Percentiles rank a stretch among this genome's conserved stretches.
Conservation (phyloP, 2,888 invertebrate genomes). For the Nomada fucata region DNA sequence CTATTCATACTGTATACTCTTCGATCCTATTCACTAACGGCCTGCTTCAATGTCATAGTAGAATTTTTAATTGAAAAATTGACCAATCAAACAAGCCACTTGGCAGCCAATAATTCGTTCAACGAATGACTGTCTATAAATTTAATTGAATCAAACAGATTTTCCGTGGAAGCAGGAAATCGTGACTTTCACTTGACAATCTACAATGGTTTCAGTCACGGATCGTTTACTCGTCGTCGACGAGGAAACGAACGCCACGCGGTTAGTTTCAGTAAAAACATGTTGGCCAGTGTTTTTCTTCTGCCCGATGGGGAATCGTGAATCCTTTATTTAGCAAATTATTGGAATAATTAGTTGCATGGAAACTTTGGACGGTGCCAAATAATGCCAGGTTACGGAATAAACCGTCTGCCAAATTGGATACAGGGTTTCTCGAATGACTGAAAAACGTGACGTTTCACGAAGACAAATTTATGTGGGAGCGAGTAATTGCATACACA, state of each 20-base stretch:
- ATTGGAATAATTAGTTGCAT: constrained; percentile 24
- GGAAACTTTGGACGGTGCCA: constrained; percentile 26
- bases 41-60: not conserved
- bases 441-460: not conserved
- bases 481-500: constrained; percentile 5
- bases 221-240: not conserved
- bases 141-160: not conserved
- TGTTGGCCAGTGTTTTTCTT: not conserved
- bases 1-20: not conserved
- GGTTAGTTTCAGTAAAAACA: not conserved
- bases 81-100: too few relatives aligned
- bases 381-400: constrained; percentile 9
- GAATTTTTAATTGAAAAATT: constrained; percentile 2
- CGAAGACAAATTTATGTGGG: not conserved
- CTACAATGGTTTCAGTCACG: not conserved
- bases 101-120: not conserved
- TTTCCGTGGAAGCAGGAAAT: not conserved
- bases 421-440: constrained; percentile 1
- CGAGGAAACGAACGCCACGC: not conserved
- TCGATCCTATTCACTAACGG: not conserved
- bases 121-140: not conserved
- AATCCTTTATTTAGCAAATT: constrained; percentile 17
- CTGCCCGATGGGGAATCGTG: not conserved
- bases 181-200: not conserved
- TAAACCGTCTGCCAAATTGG: not conserved